Evolutionary conservation across 1,140 invertebrate genomes (phyloP).

Genomic region (Drosophila obscura): DNA sequence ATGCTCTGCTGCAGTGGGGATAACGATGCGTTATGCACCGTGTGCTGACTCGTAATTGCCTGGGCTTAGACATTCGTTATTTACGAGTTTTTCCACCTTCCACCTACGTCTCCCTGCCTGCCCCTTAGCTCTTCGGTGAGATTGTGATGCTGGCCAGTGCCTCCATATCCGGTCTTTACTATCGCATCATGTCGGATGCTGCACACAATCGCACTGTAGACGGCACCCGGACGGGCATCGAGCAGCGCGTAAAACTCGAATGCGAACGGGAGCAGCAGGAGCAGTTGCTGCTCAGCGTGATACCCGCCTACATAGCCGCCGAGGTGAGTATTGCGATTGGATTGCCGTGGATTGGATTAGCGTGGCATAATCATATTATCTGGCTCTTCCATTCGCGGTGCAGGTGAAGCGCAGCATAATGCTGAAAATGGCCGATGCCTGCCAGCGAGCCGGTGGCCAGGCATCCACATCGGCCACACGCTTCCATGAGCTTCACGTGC

Average conservation of each 20-base stretch:
- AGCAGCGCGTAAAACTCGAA: constrained; percentile 95
- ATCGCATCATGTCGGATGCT: constrained; percentile 92
- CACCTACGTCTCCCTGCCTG: not conserved
- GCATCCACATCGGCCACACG: constrained; percentile 92
- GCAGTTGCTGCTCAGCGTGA: constrained; percentile 94
- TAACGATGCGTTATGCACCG: constrained; percentile 17
- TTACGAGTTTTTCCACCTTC: constrained; percentile 24
- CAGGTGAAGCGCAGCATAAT: constrained; percentile 96
- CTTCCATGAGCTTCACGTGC: constrained; percentile 98
- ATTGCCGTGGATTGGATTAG: not conserved
- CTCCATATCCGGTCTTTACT: constrained; percentile 92
- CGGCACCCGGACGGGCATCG: constrained; percentile 94
- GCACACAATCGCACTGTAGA: constrained; percentile 94
- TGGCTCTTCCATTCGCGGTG: not conserved
- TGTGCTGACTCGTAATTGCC: constrained; percentile 20
- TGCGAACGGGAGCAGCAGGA: constrained; percentile 96
- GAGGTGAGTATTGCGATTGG: constrained; percentile 43
- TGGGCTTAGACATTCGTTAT: constrained; percentile 40
- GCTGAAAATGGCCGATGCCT: constrained; percentile 95
- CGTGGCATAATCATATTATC: not conserved
- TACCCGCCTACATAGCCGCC: constrained; percentile 90
- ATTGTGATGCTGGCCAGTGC: constrained; percentile 90
- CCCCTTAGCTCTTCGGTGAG: constrained; percentile 89
- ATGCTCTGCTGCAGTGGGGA: constrained; percentile 4
- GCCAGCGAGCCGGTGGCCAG: constrained; percentile 87